A percentile compares a stretch with the other conserved stretches of the same genome.
phyloP scores from a whole-genome alignment of 2,888 invertebrate species.

The Hermaeophaga mercurialis region DNA sequence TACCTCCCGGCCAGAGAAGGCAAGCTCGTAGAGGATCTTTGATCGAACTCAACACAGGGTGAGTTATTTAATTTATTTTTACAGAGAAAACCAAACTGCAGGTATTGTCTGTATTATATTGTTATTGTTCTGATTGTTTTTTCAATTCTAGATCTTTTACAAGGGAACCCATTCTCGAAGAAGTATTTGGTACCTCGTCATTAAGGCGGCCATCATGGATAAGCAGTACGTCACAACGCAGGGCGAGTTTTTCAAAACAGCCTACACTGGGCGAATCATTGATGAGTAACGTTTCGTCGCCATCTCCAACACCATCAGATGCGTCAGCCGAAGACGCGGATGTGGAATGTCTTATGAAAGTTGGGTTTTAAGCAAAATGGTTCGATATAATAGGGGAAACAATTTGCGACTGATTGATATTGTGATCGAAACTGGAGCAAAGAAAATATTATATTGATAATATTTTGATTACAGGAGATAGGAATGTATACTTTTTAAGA shows the following conservation, averaged over 20 bases:
- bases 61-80: too few relatives aligned
- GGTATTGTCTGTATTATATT: too few relatives aligned
- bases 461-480: slow-evolving; percentile 5
- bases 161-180: slow-evolving; percentile 75
- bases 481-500: too few relatives aligned
- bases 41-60: slow-evolving; percentile 77
- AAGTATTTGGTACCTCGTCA: slow-evolving; percentile 52
- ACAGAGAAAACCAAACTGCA: too few relatives aligned
- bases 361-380: slow-evolving; percentile 47
- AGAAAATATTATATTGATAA: slow-evolving; percentile 1
- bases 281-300: slow-evolving; percentile 62
- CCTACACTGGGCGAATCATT: slow-evolving; percentile 64
- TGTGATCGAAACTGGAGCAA: slow-evolving; percentile 15
- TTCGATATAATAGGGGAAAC: not conserved
- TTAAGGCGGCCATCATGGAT: slow-evolving; percentile 53
- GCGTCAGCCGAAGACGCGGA: slow-evolving; percentile 57
- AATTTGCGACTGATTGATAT: slow-evolving; percentile 22
- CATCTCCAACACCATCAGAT: slow-evolving; percentile 61
- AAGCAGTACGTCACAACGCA: slow-evolving; percentile 60
- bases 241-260: slow-evolving; percentile 66
- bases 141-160: slow-evolving; percentile 61
- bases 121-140: too few relatives aligned
- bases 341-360: slow-evolving; percentile 53
- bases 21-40: slow-evolving; percentile 79
- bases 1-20: slow-evolving; percentile 67